Conservation (phyloP, 2,797 vertebrate species). For the Cyclopterus lumpus region DNA sequence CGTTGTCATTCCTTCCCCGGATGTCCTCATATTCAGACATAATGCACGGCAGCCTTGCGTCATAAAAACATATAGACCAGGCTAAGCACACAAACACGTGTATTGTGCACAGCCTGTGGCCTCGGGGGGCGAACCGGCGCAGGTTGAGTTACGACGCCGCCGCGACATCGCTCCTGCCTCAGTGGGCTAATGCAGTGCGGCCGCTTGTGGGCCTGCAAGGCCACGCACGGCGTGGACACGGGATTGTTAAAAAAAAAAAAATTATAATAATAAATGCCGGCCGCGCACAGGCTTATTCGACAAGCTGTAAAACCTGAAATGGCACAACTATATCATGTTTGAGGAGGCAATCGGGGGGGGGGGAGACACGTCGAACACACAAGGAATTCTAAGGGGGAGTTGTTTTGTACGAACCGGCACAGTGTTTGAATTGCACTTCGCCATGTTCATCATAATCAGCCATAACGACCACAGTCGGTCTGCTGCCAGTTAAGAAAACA, state of each 20-base stretch:
- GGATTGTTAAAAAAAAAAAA: slow-evolving; percentile 44
- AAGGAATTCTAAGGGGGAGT: neutral
- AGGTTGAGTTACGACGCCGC: slow-evolving; percentile 43
- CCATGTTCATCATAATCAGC: neutral
- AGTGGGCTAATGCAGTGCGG: slow-evolving; percentile 45
- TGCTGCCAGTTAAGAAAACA: neutral
- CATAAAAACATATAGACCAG: slow-evolving; percentile 42
- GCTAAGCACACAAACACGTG: slow-evolving; percentile 25
- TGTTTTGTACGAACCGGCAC: neutral
- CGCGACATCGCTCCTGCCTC: slow-evolving; percentile 22
- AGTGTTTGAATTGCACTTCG: neutral
- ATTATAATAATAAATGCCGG: no score
- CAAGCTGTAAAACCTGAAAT: slow-evolving; percentile 60
- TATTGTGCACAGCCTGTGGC: slow-evolving; percentile 28
- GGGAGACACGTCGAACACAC: neutral
- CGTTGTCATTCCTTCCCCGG: slow-evolving; percentile 6
- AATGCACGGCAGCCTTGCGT: slow-evolving; percentile 38
- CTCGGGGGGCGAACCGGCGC: slow-evolving; percentile 48
- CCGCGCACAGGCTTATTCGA: slow-evolving; percentile 36
- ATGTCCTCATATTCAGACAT: slow-evolving; percentile 40
- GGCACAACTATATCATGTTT: slow-evolving; percentile 34
- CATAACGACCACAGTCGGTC: neutral
- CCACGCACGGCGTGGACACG: slow-evolving; percentile 35
- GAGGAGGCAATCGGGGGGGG: neutral
- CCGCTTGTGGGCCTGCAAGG: slow-evolving; percentile 55